Base-by-base conservation (phyloP, 1,140 invertebrate species). In the Yoshiicerus persimilis region DNA sequence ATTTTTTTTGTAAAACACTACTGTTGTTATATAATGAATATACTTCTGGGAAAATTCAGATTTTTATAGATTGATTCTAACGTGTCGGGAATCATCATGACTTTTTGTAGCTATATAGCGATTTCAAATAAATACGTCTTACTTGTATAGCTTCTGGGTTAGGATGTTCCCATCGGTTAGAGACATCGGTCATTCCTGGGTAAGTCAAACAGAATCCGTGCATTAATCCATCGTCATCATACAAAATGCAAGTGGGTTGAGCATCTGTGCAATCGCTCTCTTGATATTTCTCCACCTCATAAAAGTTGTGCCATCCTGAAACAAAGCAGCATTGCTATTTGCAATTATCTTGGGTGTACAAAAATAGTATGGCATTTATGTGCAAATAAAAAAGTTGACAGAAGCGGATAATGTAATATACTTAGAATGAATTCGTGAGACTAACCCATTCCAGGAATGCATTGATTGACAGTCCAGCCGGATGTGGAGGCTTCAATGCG, bases 231-330 rank as follows among this genome's bases (percentile, higher is more conserved):
- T 39, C 47, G 64, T 89, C 77, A 30, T 89, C 84, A 62, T 62
- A 89, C 11, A 89, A 32, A 30, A 86, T 25, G 30, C 87, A 89
- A 25, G 87, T 87, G 1, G 88, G 88, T 70, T 77, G 86, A 41
- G 84, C 32, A 80, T 87, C 80, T 10, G 70, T 80, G 23, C 88
- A 89, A 9, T 87, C 16, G 16, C 77, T 66, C 2, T 87, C 84
- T 20, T 85, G 86, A 38, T 89, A 89, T n/a, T 86, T 86, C 10
- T 89, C 88, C 8, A 87, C 87, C 20, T 89, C 25, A 34, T n/a
- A 89, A 62, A 89, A 89, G 32, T 89, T 89, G 83, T 89, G 88
- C 80, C 87, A 86, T n/a, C 88, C 77, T 88, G 39, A 13, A 86
- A 23, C 5, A 41, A 20, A 39, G 20, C 6, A n/a, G 4, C 39